Evolutionary conservation across 1,140 invertebrate genomes (phyloP).

Genomic region (Phenacoccus solenopsis): DNA sequence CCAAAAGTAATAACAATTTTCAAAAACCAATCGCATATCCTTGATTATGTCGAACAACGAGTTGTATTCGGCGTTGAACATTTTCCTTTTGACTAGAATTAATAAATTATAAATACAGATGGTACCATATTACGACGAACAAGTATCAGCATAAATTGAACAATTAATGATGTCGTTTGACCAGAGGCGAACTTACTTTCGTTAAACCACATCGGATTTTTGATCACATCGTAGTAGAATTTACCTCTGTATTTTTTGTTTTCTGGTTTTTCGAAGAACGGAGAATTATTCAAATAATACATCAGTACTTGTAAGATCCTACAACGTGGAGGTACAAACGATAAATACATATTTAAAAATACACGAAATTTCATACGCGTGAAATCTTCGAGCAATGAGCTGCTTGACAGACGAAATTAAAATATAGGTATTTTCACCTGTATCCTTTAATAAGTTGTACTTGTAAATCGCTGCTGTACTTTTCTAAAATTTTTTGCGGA

Average conservation of each 20-base stretch:
- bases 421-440: too few relatives aligned
- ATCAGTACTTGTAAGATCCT: neutral
- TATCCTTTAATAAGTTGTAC: neutral
- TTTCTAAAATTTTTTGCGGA: neutral
- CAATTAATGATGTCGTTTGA: neutral
- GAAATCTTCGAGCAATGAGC: neutral
- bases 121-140: neutral
- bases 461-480: neutral
- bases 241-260: neutral
- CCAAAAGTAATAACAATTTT: constrained; percentile 42
- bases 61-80: constrained; percentile 34
- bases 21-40: constrained; percentile 40
- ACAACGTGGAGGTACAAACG: neutral
- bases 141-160: neutral
- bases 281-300: neutral
- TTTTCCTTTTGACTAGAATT: constrained; percentile 36
- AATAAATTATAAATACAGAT: neutral
- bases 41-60: constrained; percentile 36
- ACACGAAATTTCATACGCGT: neutral
- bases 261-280: neutral
- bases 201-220: constrained; percentile 11
- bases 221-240: neutral
- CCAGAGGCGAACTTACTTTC: neutral
- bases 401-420: too few relatives aligned
- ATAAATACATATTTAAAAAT: neutral